phyloP scores from a whole-genome alignment of 2,113 vertebrate species.

The Neoarius graeffei region DNA sequence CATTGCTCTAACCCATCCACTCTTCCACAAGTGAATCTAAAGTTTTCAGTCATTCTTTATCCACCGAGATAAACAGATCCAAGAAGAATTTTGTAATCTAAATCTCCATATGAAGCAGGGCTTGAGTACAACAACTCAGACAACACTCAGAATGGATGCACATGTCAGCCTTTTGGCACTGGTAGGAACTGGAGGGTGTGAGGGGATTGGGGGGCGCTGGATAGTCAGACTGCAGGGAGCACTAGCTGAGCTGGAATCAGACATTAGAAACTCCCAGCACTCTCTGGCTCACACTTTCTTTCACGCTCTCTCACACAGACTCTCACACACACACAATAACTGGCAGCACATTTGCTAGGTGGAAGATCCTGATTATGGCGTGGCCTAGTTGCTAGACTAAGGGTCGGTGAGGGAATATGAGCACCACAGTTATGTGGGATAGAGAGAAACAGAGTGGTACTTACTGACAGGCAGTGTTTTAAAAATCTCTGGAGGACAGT shows the following conservation, averaged over 20 bases:
- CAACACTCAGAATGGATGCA: neutral
- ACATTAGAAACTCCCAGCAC: conserved; percentile 4
- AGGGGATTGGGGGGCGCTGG: neutral
- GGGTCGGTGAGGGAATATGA: conserved; percentile 36
- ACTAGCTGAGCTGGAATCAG: conserved; percentile 37
- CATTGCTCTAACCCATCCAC: neutral
- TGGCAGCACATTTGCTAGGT: conserved; percentile 32
- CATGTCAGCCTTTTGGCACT: neutral
- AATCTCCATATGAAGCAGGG: conserved; percentile 14
- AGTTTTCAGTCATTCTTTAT: neutral
- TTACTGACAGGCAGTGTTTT: conserved; percentile 96
- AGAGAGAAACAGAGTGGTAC: conserved; percentile 65
- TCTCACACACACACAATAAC: conserved; percentile 29
- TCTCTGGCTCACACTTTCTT: neutral
- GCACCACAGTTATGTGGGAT: conserved; percentile 48
- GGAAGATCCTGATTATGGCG: conserved; percentile 27
- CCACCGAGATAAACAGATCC: neutral
- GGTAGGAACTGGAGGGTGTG: conserved; percentile 14
- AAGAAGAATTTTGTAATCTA: neutral
- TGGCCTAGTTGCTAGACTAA: conserved; percentile 50
- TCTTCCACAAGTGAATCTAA: neutral
- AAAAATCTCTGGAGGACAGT: conserved; percentile 77
- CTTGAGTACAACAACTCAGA: neutral
- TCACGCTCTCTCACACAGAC: conserved; percentile 8
- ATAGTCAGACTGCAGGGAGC: conserved; percentile 35